phyloP scores from a whole-genome alignment of 2,888 invertebrate genomes.

The Noctua janthina region DNA sequence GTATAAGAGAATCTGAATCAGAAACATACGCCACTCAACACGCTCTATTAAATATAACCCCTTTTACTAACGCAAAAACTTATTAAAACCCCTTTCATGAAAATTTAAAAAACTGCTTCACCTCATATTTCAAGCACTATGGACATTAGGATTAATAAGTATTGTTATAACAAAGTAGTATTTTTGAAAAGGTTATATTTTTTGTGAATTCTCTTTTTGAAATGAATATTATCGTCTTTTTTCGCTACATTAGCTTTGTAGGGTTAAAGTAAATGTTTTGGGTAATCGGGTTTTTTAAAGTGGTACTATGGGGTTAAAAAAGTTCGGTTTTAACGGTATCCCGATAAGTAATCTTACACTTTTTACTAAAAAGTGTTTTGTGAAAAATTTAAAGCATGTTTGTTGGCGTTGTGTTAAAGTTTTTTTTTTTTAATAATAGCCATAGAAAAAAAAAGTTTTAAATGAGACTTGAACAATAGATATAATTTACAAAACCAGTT shows the following conservation, averaged over 20 bases:
- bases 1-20: slow-evolving; percentile 63
- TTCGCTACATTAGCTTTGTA: slow-evolving; percentile 78
- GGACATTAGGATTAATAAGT: slow-evolving; percentile 65
- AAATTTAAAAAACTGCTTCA: slow-evolving; percentile 36
- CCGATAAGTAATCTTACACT: slow-evolving; percentile 33
- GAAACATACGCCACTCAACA: slow-evolving; percentile 77
- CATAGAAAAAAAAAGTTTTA: neutral
- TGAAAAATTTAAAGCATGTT: slow-evolving; percentile 4
- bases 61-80: slow-evolving; percentile 40
- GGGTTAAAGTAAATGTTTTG: slow-evolving; percentile 78
- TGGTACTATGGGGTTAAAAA: slow-evolving; percentile 55
- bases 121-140: slow-evolving; percentile 49
- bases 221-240: slow-evolving; percentile 59
- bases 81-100: slow-evolving; percentile 36
- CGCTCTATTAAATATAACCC: slow-evolving; percentile 66
- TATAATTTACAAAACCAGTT: neutral
- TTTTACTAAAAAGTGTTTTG: slow-evolving; percentile 18
- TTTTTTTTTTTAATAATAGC: neutral
- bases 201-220: slow-evolving; percentile 42
- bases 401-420: slow-evolving; percentile 1
- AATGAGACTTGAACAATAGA: too few species aligned
- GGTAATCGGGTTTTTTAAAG: slow-evolving; percentile 80
- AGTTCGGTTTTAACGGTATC: slow-evolving; percentile 34
- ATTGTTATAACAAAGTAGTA: slow-evolving; percentile 57
- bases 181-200: slow-evolving; percentile 51